Conservation (phyloP, 2,888 invertebrate genomes). For the Epistrophe eligans region DNA sequence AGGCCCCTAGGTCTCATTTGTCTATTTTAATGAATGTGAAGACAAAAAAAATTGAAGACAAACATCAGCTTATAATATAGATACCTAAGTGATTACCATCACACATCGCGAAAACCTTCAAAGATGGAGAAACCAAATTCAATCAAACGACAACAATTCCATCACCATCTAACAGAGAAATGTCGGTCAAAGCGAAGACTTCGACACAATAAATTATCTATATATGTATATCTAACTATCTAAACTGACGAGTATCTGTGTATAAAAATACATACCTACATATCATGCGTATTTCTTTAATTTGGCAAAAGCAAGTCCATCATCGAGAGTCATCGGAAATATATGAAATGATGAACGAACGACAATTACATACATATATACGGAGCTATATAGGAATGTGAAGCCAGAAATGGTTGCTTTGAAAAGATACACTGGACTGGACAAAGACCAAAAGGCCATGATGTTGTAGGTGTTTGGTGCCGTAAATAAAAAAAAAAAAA, state of each 20-base stretch:
- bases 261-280: neutral
- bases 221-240: neutral
- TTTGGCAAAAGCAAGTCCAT: slow-evolving; percentile 50
- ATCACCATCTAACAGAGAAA: slow-evolving; percentile 61
- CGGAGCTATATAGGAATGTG: slow-evolving; percentile 25
- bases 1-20: slow-evolving; percentile 12
- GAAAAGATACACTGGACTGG: slow-evolving; percentile 15
- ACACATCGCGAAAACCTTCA: slow-evolving; percentile 46
- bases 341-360: slow-evolving; percentile 55
- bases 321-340: slow-evolving; percentile 54
- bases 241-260: neutral
- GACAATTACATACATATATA: slow-evolving; percentile 25
- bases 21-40: slow-evolving; percentile 9
- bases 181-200: slow-evolving; percentile 70
- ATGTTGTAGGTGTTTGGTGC: neutral
- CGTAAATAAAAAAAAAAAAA: slow-evolving; percentile 36
- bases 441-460: slow-evolving; percentile 1
- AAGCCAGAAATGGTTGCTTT: slow-evolving; percentile 9
- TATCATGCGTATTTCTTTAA: slow-evolving; percentile 49
- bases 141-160: slow-evolving; percentile 53
- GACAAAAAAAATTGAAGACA: slow-evolving; percentile 1
- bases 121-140: slow-evolving; percentile 66
- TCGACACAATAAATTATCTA: slow-evolving; percentile 54
- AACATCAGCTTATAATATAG: no score
- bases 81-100: neutral